phyloP scores from a whole-genome alignment of 2,888 invertebrate species.

The Oligia fasciuncula region DNA sequence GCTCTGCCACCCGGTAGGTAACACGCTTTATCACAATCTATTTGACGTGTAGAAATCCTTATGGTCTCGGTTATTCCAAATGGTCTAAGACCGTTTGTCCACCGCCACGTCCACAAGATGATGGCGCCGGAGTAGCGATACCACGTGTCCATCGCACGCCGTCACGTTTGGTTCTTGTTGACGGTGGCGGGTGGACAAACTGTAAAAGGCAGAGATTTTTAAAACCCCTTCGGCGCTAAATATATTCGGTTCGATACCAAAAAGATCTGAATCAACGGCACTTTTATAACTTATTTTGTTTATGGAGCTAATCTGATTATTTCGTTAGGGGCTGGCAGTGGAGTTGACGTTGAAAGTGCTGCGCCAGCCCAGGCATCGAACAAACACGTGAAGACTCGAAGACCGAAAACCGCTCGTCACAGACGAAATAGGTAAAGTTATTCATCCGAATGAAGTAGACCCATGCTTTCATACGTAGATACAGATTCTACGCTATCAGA shows the following conservation, averaged over 20 bases:
- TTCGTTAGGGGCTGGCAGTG: conserved; percentile 79
- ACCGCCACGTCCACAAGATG: not conserved
- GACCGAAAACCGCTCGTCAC: conserved; percentile 83
- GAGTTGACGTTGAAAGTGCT: conserved; percentile 82
- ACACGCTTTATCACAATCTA: not conserved
- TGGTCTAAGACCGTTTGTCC: not conserved
- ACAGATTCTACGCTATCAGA: not conserved
- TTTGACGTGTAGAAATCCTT: not conserved
- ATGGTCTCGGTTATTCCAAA: no score
- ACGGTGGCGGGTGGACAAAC: not conserved
- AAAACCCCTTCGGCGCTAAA: not conserved
- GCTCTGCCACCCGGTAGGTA: not conserved
- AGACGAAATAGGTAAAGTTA: conserved; percentile 78
- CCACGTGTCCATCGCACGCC: not conserved
- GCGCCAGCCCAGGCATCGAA: conserved; percentile 59
- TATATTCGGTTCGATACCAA: not conserved
- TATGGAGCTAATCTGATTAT: not conserved
- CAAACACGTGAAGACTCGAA: conserved; percentile 70
- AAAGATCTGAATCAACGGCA: not conserved
- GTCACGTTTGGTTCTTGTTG: not conserved
- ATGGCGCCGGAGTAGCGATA: not conserved
- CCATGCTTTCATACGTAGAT: not conserved
- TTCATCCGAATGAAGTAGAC: not conserved
- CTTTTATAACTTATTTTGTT: not conserved
- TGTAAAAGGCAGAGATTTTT: not conserved